Base-by-base conservation (phyloP, 1,140 invertebrate species). In the Drosophila baimaii region DNA sequence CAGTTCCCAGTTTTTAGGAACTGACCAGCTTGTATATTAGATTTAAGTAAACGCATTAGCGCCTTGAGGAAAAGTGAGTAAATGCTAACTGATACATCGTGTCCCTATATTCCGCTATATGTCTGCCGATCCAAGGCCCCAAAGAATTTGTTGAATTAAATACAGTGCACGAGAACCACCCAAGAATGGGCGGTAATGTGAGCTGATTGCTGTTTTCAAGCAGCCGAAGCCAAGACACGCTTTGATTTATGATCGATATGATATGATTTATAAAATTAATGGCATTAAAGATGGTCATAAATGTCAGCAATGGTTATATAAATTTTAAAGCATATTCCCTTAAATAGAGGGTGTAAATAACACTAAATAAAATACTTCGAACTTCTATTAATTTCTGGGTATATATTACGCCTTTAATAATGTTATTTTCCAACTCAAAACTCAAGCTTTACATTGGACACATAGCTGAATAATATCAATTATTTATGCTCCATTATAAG, bases 11-110 rank as follows among this genome's bases (percentile, higher is more conserved):
- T 73, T 74, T 63, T 35, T 0, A 66, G 46, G 23, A 29, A 72
- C 29, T 71, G 59, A 33, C 8, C 23, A 10, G 27, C 65, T 72
- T 33, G 68, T 68, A 81, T 71, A 86, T 81, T 79, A 49, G 46
- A 64, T 68, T 79, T 69, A 71, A 76, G 69, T 75, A 81, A 77
- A 81, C n/a, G n/a, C n/a, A n/a, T 76, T 76, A 81, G 68, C 57
- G 75, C 79, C 81, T 81, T 73, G 44, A 43, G 58, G 27, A 19
- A 9, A 44, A 66, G 52, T 64, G 55, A 68, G 56, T 68, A 25
- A 64, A 75, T 52, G 51, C 58, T 78, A 63, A 41, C 44, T 57
- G 64, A 71, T 71, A 31, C 71, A 35, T 49, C 27, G 59, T 58
- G 46, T 51, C n/a, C n/a, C n/a, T n/a, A n/a, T n/a, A n/a, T n/a